phyloP scores from a whole-genome alignment of 2,113 vertebrate species.

The Daboia siamensis region DNA sequence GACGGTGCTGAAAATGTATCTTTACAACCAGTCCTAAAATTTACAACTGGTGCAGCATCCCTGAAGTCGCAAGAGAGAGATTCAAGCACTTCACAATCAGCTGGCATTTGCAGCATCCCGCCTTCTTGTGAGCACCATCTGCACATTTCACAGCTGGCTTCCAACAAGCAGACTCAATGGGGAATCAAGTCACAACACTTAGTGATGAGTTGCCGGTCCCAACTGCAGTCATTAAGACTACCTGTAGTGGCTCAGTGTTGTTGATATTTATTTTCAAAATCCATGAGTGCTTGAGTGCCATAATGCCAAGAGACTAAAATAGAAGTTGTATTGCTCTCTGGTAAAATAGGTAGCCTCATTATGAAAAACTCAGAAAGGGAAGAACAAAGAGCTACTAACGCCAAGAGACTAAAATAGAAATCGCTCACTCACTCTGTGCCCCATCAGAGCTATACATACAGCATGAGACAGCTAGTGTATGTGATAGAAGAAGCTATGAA shows the following conservation, averaged over 20 bases:
- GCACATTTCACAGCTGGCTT: background rate
- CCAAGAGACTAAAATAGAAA: conserved; percentile 8
- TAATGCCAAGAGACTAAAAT: too few species aligned
- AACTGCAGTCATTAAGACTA: background rate
- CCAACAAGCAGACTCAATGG: background rate
- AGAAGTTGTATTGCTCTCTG: background rate
- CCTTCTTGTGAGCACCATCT: background rate
- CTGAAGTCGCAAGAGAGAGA: background rate
- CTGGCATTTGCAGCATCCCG: background rate
- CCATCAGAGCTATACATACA: background rate
- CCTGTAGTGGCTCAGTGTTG: background rate
- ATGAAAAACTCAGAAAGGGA: conserved; percentile 8
- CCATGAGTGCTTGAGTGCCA: background rate
- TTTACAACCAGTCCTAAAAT: background rate
- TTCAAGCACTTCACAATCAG: background rate
- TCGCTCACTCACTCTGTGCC: background rate
- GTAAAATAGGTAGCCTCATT: background rate
- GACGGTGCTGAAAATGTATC: background rate
- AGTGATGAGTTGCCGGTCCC: background rate
- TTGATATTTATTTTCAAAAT: background rate
- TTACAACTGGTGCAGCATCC: background rate
- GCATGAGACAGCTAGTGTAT: background rate
- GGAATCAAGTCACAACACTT: background rate
- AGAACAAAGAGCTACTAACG: background rate
- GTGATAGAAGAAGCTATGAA: background rate